Evolutionary conservation across 1,140 invertebrate species (phyloP), one percentile per base, ranked within the genome.

Genomic region (Pentalonia nigronervosa): DNA sequence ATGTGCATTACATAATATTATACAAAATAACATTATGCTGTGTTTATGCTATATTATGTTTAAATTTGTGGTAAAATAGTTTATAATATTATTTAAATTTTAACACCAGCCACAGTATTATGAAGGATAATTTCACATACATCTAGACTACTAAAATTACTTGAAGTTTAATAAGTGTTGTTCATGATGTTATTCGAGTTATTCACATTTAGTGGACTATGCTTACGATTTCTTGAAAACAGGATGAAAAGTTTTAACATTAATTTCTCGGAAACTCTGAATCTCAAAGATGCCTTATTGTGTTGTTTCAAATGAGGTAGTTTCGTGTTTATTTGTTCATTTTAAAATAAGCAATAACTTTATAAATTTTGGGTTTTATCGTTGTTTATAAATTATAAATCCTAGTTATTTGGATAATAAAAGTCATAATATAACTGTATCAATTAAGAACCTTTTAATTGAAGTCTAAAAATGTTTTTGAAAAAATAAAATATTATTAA

Each of bases 81-180:
- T 50, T 20, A 7, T 84, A 84, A 17, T 14, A 76, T 6, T 36
- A 83, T 30, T 47, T 86, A 45, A 25, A 86, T 86, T 86, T 86
- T 47, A 86, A 86, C 21, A 86, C 45, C 30, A 86, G 84, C 9
- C 47, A 86, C 41, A 86, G 25, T 86, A 86, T 86, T 45, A 86
- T 86, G 30, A 47, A 45, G 41, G 84, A 86, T 86, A 88, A 88
- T 88, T 50, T 53, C 48, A 56, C 50, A 89, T 21, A 56, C 25
- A 76, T 89, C n/a, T 56, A 36, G n/a, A 89, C 50, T 56, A 56
- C 34, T 89, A 56, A 88, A 89, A 56, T 56, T 89, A 34, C n/a
- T 89, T 56, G 34, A 89, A 53, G 34, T 89, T 89, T 89, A 89
- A 89, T 36, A 53, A 89, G 87, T 89, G n/a, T 89, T 89, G n/a